Conservation (phyloP, 2,797 vertebrate species). For the Mormyrops attenuatus region DNA sequence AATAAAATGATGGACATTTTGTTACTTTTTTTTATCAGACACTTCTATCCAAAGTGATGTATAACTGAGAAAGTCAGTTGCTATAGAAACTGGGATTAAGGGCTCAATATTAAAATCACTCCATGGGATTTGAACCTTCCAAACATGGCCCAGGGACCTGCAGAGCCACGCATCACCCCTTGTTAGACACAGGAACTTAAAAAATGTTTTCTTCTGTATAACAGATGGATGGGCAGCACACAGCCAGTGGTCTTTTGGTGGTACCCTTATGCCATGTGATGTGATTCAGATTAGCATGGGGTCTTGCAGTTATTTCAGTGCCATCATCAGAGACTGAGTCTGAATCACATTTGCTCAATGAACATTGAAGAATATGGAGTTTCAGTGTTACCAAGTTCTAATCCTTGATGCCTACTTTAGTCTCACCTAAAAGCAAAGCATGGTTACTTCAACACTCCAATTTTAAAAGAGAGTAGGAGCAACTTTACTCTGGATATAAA, state of each 20-base stretch:
- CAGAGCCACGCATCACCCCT: neutral
- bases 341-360: neutral
- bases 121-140: neutral
- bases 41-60: neutral
- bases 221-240: neutral
- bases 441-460: neutral
- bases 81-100: neutral
- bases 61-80: neutral
- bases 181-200: neutral
- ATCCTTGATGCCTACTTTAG: neutral
- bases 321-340: neutral
- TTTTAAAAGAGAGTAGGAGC: neutral
- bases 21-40: neutral
- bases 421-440: neutral
- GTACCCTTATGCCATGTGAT: neutral
- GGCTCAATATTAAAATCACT: neutral
- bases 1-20: neutral
- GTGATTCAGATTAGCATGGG: neutral
- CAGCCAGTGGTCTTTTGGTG: neutral
- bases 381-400: neutral
- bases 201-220: neutral
- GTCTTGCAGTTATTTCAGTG: neutral
- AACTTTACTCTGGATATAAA: neutral
- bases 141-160: neutral
- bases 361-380: neutral